Percentiles rank a stretch among this genome's conserved stretches.
Evolutionary conservation across 2,113 vertebrate species (phyloP).

Genomic region (Podocnemis expansa): DNA sequence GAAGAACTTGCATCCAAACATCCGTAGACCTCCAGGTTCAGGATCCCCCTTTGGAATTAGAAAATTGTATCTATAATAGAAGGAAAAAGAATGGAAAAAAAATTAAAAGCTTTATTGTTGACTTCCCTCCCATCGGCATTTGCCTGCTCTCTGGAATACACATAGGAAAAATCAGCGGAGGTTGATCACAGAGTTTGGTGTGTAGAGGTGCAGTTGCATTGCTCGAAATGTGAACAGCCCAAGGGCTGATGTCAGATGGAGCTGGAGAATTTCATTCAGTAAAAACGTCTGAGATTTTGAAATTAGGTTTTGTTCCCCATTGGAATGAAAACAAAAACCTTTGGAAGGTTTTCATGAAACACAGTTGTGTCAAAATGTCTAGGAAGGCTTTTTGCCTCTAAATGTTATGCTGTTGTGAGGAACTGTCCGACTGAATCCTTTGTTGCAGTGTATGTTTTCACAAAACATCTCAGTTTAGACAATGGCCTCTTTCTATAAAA

Average conservation of each 20-base stretch:
- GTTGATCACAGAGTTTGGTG: not conserved
- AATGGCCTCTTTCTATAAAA: not conserved
- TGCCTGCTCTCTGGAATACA: not conserved
- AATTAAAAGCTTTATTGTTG: not conserved
- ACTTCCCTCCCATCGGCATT: not conserved
- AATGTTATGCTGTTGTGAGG: not conserved
- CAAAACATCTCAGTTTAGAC: not conserved
- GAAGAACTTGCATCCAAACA: not conserved
- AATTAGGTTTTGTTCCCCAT: rapidly evolving
- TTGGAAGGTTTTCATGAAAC: not conserved
- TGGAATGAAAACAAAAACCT: not conserved
- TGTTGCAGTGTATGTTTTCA: not conserved
- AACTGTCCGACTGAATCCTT: not conserved
- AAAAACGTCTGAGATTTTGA: not conserved
- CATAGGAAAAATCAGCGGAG: not conserved
- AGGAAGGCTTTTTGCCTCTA: not conserved
- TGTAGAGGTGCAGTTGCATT: too few relatives aligned
- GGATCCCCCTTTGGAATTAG: not conserved
- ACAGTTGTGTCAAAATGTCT: not conserved
- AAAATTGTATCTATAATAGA: not conserved
- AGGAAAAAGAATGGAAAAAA: not conserved
- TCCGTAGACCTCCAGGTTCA: not conserved
- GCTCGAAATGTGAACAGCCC: not conserved
- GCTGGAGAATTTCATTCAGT: not conserved
- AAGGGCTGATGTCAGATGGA: not conserved